These are phyloP conservation scores for Oeneis ivallda DNA, from an alignment of 2,888 invertebrate genomes.

Conservation along the genomic window DNA sequence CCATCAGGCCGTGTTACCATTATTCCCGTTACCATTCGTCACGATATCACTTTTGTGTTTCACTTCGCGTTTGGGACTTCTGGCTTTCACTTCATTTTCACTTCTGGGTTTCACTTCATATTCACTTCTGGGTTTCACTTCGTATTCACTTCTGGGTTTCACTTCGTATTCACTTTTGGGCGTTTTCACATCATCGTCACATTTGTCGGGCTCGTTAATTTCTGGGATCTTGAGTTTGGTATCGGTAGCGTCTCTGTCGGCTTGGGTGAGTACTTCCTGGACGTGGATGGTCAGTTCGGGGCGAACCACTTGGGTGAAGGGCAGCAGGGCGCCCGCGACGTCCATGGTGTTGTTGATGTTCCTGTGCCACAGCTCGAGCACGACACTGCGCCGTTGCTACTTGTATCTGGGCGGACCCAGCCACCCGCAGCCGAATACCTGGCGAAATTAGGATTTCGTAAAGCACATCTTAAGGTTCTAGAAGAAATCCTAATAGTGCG, in stretches of 20 bases:
- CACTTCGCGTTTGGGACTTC: constrained; percentile 31
- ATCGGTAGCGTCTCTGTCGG: constrained; percentile 50
- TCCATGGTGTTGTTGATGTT: constrained; percentile 81
- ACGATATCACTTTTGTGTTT: constrained; percentile 39
- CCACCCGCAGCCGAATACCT: constrained; percentile 87
- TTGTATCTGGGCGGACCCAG: constrained; percentile 84
- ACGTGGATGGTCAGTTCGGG: constrained; percentile 74
- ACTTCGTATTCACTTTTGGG: constrained; percentile 37
- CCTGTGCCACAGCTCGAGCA: constrained; percentile 80
- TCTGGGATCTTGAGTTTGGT: constrained; percentile 59
- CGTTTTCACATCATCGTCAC: constrained; percentile 43
- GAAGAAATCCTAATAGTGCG: no score
- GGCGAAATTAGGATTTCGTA: constrained; percentile 39
- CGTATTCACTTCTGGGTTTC: constrained; percentile 36
- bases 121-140: constrained; percentile 39
- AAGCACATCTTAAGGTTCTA: neutral
- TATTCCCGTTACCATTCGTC: constrained; percentile 45
- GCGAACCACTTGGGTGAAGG: constrained; percentile 73
- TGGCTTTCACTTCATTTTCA: constrained; percentile 31
- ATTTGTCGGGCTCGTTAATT: constrained; percentile 63
- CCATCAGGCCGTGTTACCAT: constrained; percentile 65
- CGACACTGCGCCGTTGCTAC: constrained; percentile 83
- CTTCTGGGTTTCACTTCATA: constrained; percentile 32
- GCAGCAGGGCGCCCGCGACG: constrained; percentile 74
- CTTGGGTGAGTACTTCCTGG: constrained; percentile 71